Base-by-base conservation (phyloP, 2,888 invertebrate genomes). In the Hemithea aestivaria region DNA sequence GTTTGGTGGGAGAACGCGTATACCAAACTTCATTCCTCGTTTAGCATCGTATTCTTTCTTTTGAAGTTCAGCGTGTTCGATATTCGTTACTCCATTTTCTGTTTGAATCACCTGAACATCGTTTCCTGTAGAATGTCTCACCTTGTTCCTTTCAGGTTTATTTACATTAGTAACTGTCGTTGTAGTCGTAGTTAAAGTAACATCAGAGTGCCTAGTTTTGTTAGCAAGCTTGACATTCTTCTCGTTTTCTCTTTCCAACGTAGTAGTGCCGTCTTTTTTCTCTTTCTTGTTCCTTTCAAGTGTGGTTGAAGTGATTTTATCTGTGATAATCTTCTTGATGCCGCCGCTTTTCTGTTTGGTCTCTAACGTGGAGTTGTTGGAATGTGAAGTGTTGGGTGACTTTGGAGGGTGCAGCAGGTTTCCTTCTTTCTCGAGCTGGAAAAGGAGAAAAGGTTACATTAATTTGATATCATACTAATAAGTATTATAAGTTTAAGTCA, bases 11-110 rank as follows among this genome's bases (percentile, higher is more conserved):
- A 93, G 68, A 0, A 93, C 92, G 59, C 91, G 85, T 34, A 92
- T 90, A 0, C 92, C 93, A 35, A 93, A 92, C 64, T 92, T 92
- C 71, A 90, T 88, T 29, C 87, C 90, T 41, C 88, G 87, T 50
- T 88, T 89, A 0, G 83, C 76, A 40, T 90, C 90, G 26, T 88
- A 81, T 50, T 89, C 90, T 45, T 83, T 79, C 61, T 89, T 90
- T 56, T 90, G 90, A 0, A 76, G 62, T 68, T 90, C 89, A 1
- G 75, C 65, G 20, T 85, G 81, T 56, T 89, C 89, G 16, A 83
- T 60, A 21, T 75, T 69, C 24, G 67, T 52, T 9, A 77, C 63
- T 0, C 83, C 78, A 44, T 83, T 87, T 40, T 87, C 85, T 27
- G 81, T 73, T 48, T 76, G 79, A 32, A 78, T 80, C 1, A 84